Conservation (phyloP, 2,797 vertebrate species). For the Tapirus indicus region DNA sequence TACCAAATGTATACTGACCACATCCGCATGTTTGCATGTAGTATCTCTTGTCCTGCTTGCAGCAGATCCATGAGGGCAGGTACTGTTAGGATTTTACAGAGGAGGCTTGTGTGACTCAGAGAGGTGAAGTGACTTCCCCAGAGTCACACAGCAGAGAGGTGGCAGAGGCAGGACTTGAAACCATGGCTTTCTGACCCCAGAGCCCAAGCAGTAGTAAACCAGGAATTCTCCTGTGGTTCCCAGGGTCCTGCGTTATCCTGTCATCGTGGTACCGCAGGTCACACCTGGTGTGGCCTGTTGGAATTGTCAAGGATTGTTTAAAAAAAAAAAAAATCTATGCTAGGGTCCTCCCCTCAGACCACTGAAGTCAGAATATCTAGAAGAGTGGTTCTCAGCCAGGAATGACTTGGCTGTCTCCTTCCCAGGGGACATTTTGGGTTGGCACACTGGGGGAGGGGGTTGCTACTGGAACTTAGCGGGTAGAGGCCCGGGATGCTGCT, state of each 20-base stretch:
- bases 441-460: background rate
- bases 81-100: background rate
- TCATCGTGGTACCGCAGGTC: fast-evolving
- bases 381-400: background rate
- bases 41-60: background rate
- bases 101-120: background rate
- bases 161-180: background rate
- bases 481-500: background rate
- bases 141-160: background rate
- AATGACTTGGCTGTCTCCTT: background rate
- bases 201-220: no score
- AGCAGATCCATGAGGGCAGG: background rate
- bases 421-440: background rate
- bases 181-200: background rate
- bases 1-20: fast-evolving
- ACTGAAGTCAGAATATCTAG: background rate
- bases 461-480: background rate
- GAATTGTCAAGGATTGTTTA: background rate
- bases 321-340: background rate
- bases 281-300: background rate
- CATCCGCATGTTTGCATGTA: fast-evolving
- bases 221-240: no score
- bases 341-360: background rate
- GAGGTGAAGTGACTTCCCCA: background rate
- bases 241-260: fast-evolving